Base-by-base conservation (phyloP, 1,140 invertebrate genomes). In the Drosophila kohkoa region DNA sequence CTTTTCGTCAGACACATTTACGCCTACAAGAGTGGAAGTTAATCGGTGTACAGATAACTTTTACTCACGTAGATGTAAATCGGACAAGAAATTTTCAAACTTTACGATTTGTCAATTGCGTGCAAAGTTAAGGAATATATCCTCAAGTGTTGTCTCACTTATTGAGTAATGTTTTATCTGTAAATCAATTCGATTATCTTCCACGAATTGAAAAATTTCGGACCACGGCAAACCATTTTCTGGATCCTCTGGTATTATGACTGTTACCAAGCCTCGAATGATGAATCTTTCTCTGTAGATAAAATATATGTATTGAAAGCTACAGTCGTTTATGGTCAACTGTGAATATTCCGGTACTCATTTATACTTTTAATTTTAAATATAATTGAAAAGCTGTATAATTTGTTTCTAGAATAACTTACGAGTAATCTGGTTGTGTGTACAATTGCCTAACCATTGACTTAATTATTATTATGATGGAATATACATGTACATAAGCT, bases 91-190 rank as follows among this genome's bases (percentile, higher is more conserved):
- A 4, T 57, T 57, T 13, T 13, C 5, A 13, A 0, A 13, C n/a
- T 13, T 43, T 13, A 25, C 11, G n/a, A 13, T 43, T 43, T 43
- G 3, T 43, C n/a, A 13, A 5, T 5, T n/a, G 41, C 7, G 11
- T 16, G 10, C 69, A n/a, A 89, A 75, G 0, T 79, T 46, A n/a
- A 80, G 1, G 20, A 91, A 85, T 13, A 91, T 70, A 60, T 91
- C 81, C 10, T 82, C 73, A 0, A 91, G 54, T 0, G 74, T 76
- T 55, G 77, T 78, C 1, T 88, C 62, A 16, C 65, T 69, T 11
- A 91, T 74, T 0, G 77, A 57, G 51, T 82, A 90, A 20, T 82
- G 45, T n/a, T 77, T 41, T 4, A 91, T 70, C n/a, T 75, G 67
- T 49, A 85, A 15, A 0, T 8, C 0, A 1, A 0, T 1, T 0